Base-by-base conservation (phyloP, 2,888 invertebrate species). In the Drosophila cognata region DNA sequence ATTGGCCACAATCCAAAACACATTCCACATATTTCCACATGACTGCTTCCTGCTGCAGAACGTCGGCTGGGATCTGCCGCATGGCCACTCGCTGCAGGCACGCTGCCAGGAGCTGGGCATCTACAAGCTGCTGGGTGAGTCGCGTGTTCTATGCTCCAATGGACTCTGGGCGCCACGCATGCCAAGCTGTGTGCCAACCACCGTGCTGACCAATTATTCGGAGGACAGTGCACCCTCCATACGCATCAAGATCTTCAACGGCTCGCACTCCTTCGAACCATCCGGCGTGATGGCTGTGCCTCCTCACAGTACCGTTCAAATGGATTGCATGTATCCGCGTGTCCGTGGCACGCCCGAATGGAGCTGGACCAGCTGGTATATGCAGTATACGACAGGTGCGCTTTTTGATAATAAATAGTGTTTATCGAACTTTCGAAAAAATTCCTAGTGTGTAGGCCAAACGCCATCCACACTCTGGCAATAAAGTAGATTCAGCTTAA, bases 131-230 rank as follows among this genome's bases (percentile, higher is more conserved):
- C 94, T 96, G 72, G 98, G 98, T 31, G 96, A 96, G 60, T 94
- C 96, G n/a, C 93, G 94, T 61, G 94, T 97, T 43, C 94, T 95
- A 38, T 98, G 98, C 92, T 96, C 96, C 82, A 97, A 98, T 90
- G 97, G 97, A 3, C 95, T 95, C 60, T 98, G 98, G 97, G 95
- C 95, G 31, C 95, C 96, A 1, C 95, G 93, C 25, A 94, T 97
- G 91, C 97, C 98, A 1, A 95, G 96, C 73, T 98, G 98, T 91
- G 96, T 97, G 38, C 96, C 97, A n/a, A 98, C 98, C 35, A 97
- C 97, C 1, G 94, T 97, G 46, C 94, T 98, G 79, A 97, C 97
- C 48, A 98, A 97, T 93, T 97, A 97, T 93, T 97, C 97, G 87
- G 97, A 97, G 82, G 96, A 97, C 88, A 96, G 96, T 46, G 97